Evolutionary conservation across 2,113 vertebrate species (phyloP), one percentile per base, ranked within the genome.

Genomic region (Gymnarchus niloticus): DNA sequence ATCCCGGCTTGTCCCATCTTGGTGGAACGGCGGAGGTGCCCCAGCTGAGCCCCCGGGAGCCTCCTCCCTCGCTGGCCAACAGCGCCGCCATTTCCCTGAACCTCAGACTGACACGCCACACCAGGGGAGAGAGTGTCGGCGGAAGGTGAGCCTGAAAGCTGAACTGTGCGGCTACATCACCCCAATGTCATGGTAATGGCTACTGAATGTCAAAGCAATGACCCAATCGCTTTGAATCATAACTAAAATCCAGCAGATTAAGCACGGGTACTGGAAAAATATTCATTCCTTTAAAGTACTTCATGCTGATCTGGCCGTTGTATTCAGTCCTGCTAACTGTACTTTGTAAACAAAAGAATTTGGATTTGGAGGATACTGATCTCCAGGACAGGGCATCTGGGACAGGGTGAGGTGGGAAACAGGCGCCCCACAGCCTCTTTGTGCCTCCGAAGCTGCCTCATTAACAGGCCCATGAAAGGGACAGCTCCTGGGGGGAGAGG

Each of bases 371-470:
- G 25, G 57, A 49, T 44, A 57, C 44, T 69, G 57, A 17, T 41
- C 57, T 84, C 23, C 33, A 56, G 83, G 56, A 41, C 61, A 78
- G 85, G 78, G 84, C 37, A 82, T 82, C 65, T 52, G 52, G 80
- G 83, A 83, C 57, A 80, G 77, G 56, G 85, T 1, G 37, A 46
- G 86, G 91, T 90, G 90, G 92, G 91, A 93, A 92, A 87, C 88
- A 86, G 14, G 6, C 17, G 28, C 33, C 9, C 14, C 88, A 88
- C 89, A 90, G 88, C 83, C 89, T 83, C 87, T 76, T 89, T 86
- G n/a, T 92, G 93, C 92, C 93, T 56, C 54, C 94, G 94, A 91
- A 92, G 91, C 94, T 93, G 92, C 90, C 92, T 94, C 93, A 94
- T 94, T 94, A 94, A 92, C 89, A 88, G 89, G 92, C 91, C 90